A percentile compares a stretch with the other conserved stretches of the same genome.
phyloP scores from a whole-genome alignment of 2,888 invertebrate genomes.

The Furcula furcula region DNA sequence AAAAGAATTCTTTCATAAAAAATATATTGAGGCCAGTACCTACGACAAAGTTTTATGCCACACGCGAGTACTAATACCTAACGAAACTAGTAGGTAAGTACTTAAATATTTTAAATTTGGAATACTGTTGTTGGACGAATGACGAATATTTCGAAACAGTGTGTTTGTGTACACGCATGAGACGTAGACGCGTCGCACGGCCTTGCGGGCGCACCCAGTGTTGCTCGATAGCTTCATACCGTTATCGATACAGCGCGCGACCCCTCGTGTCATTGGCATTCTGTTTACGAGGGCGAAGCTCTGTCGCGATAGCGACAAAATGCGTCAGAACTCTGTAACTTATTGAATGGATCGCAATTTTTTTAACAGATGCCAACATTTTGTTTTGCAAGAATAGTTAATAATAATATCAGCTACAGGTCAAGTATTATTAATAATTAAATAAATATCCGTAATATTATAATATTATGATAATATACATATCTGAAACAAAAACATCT shows the following conservation, averaged over 20 bases:
- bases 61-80: too few species aligned
- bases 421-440: too few species aligned
- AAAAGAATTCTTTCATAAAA: neutral
- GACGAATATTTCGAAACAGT: conserved; percentile 49
- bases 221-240: conserved; percentile 55
- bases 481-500: too few species aligned
- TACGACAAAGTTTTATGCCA: conserved; percentile 13
- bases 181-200: conserved; percentile 58
- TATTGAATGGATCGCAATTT: conserved; percentile 37
- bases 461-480: too few species aligned
- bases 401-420: neutral
- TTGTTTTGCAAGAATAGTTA: neutral
- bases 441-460: too few species aligned
- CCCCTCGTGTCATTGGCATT: conserved; percentile 76
- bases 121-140: conserved; percentile 47
- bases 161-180: conserved; percentile 51
- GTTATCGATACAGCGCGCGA: conserved; percentile 67
- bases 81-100: too few species aligned
- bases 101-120: conserved; percentile 47
- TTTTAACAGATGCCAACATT: conserved; percentile 3
- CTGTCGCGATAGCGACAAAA: conserved; percentile 55
- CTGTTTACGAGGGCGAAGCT: conserved; percentile 67
- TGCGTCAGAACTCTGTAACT: conserved; percentile 44
- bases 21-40: conserved; percentile 9
- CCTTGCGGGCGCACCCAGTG: conserved; percentile 72